phyloP scores from a whole-genome alignment of 2,113 vertebrate genomes.

The Cheirogaleus medius region DNA sequence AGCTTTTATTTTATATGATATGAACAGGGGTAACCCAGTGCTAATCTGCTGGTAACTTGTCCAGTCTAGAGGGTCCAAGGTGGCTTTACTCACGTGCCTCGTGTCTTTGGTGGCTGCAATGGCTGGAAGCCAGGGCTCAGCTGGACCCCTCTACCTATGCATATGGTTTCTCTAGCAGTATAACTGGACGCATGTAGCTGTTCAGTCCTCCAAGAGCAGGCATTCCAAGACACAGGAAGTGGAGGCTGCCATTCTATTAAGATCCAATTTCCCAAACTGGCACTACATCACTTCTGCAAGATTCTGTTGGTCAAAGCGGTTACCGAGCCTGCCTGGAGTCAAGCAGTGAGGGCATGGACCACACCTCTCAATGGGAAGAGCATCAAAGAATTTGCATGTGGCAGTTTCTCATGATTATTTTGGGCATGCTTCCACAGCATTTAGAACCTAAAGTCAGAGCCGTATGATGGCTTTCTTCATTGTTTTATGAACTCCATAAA shows the following conservation, averaged over 20 bases:
- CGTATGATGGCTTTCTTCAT: not conserved
- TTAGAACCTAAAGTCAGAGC: not conserved
- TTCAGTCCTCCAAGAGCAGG: not conserved
- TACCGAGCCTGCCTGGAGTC: not conserved
- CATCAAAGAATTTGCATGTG: not conserved
- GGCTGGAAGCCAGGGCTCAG: not conserved
- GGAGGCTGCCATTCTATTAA: not conserved
- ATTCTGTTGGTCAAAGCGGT: not conserved
- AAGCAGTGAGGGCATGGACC: not conserved
- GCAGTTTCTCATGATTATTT: slow-evolving; percentile 4
- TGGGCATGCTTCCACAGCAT: not conserved
- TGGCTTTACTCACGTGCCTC: not conserved
- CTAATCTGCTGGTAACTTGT: not conserved
- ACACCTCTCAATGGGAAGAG: not conserved
- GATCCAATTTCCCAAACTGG: not conserved
- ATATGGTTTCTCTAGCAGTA: not conserved
- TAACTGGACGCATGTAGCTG: not conserved
- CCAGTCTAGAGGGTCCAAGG: not conserved
- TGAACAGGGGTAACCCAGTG: not conserved
- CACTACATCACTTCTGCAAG: not conserved
- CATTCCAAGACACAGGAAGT: not conserved
- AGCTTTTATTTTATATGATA: not conserved
- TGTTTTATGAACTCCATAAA: not conserved
- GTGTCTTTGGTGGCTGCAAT: not conserved
- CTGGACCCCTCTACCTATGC: not conserved